Evolutionary conservation across 2,888 invertebrate species (phyloP).

Genomic region (Chromoteleia sp.): DNA sequence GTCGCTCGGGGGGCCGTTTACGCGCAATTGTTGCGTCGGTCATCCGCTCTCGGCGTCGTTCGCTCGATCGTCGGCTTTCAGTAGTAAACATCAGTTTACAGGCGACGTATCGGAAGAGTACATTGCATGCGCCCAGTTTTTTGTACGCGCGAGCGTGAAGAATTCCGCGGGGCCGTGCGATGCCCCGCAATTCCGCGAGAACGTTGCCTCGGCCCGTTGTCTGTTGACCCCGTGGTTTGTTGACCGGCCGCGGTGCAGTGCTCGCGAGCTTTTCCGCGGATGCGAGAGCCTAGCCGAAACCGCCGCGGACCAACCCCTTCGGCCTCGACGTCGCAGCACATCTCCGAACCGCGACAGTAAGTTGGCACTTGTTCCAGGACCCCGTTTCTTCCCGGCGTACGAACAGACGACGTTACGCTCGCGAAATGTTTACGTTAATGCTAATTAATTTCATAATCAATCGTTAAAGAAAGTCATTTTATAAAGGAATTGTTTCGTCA

Average conservation of each 20-base stretch:
- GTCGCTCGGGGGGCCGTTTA: constrained; percentile 18
- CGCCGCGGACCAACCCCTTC: constrained; percentile 32
- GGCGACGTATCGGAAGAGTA: constrained; percentile 28
- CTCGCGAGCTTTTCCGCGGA: constrained; percentile 31
- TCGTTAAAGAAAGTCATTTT: no score
- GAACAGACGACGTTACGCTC: no score
- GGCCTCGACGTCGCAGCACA: constrained; percentile 11
- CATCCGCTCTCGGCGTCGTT: constrained; percentile 24
- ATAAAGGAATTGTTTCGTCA: no score
- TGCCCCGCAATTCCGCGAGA: constrained; percentile 19
- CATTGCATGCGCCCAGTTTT: constrained; percentile 14
- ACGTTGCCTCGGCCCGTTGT: constrained; percentile 22
- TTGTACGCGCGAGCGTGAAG: not conserved
- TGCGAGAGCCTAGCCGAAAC: constrained; percentile 15
- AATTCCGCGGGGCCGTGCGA: constrained; percentile 6
- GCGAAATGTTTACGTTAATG: no score
- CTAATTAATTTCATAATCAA: no score
- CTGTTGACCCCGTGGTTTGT: constrained; percentile 55
- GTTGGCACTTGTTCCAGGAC: no score
- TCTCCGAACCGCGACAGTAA: constrained; percentile 2
- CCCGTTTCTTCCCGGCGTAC: no score
- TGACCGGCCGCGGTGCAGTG: constrained; percentile 46
- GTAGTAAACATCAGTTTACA: constrained; percentile 66
- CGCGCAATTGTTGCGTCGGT: constrained; percentile 59
- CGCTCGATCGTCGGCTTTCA: constrained; percentile 62